phyloP scores from a whole-genome alignment of 2,888 invertebrate species.

The Cataglyphis albicans region DNA sequence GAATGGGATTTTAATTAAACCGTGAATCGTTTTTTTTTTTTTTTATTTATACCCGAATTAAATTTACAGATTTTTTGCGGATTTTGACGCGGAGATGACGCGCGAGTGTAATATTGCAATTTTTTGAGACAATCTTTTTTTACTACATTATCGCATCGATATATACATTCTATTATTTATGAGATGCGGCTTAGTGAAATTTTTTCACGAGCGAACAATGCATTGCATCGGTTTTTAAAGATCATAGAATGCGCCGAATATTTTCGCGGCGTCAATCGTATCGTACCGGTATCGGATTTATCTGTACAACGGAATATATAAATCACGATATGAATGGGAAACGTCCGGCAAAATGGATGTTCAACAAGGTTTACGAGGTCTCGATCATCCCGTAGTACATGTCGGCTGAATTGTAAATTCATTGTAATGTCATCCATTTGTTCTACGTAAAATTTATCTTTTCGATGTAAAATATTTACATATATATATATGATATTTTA shows the following conservation, averaged over 20 bases:
- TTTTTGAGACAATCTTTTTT: not conserved
- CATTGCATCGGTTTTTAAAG: not conserved
- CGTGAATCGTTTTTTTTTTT: not conserved
- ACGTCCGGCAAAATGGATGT: conserved; percentile 3
- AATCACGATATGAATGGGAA: conserved; percentile 13
- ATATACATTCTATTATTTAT: not conserved
- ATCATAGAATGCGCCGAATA: not conserved
- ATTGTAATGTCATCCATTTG: not conserved
- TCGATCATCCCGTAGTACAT: not conserved
- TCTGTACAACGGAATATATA: conserved; percentile 20
- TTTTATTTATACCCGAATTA: conserved; percentile 17
- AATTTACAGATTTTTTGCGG: not conserved
- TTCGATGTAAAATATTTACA: not conserved
- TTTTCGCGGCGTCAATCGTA: conserved; percentile 8
- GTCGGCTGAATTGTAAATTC: not conserved
- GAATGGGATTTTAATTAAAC: not conserved
- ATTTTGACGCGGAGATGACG: not conserved
- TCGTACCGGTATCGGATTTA: conserved; percentile 11
- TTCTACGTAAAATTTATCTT: not conserved
- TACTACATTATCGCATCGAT: not conserved
- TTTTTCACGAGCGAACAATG: conserved; percentile 1
- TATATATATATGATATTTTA: not conserved
- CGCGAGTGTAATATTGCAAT: not conserved
- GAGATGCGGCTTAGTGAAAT: not conserved
- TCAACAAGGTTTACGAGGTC: not conserved